Evolutionary conservation across 2,797 vertebrate species (phyloP), one percentile per base, ranked within the genome.

Genomic region (Brotogeris chrysoptera): DNA sequence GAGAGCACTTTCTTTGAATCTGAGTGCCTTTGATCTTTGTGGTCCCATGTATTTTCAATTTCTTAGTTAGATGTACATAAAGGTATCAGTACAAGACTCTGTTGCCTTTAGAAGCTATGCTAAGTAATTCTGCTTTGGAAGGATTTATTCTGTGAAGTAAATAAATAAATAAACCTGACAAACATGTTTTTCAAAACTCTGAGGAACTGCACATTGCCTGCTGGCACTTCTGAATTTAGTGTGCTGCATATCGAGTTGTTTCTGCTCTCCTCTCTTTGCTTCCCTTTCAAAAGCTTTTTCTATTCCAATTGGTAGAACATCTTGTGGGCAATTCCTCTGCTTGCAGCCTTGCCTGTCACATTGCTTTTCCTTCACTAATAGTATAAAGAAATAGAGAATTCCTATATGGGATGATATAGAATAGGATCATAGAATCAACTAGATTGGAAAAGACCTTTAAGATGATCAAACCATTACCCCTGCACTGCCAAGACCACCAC

Each of bases 151-250:
- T 80, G 32, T 82, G 83, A 86, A 78, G 64, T 66, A 93, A 90
- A 97, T 93, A 94, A 95, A 96, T 94, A 96, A 96, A 90, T 94
- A 95, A 94, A 85, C 27, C 43, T 41, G 47, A 70, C 52, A 95
- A 85, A 46, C 1, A 0, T 72, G 34, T 59, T 91, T 94, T 91
- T 82, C 78, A 78, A 77, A 89, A 87, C 88, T 91, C 91, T 47
- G 52, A 60, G 47, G 86, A 92, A 21, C 80, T 89, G 74, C 78
- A 80, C 60, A 57, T 88, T 15, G 68, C 94, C 94, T 94, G 74
- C 80, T 93, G 90, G 95, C 88, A 74, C 80, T 93, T 91, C 68
- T 91, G 94, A 89, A 92, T 95, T 92, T 69, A 94, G 47, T 60
- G 78, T 68, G 88, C 92, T 93, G 84, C 86, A 91, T 92, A 93